phyloP scores from a whole-genome alignment of 1,140 invertebrate genomes.

The Zaprionus tsacasi region DNA sequence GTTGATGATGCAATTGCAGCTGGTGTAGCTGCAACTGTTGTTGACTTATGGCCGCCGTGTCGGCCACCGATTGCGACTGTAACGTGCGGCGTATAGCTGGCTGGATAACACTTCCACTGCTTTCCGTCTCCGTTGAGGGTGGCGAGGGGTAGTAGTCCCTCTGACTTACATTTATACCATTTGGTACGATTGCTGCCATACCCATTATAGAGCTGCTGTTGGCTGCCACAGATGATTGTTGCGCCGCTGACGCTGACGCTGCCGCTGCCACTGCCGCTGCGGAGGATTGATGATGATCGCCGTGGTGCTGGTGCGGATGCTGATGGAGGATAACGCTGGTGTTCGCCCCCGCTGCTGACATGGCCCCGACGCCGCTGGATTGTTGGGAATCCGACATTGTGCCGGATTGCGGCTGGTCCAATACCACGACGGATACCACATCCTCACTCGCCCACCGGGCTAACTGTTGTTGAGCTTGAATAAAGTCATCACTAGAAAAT shows the following conservation, averaged over 20 bases:
- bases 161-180: constrained; percentile 84
- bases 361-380: constrained; percentile 82
- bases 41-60: constrained; percentile 62
- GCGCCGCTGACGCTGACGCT: constrained; percentile 56
- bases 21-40: constrained; percentile 51
- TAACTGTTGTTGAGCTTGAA: constrained; percentile 96
- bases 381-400: constrained; percentile 83
- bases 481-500: constrained; percentile 97
- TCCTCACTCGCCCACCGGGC: constrained; percentile 96
- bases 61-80: constrained; percentile 58
- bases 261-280: constrained; percentile 64
- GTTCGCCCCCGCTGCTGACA: constrained; percentile 72
- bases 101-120: constrained; percentile 84
- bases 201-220: constrained; percentile 80
- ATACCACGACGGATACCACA: constrained; percentile 88
- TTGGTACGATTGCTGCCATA: constrained; percentile 76
- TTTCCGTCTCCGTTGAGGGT: constrained; percentile 84
- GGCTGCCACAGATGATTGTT: constrained; percentile 43
- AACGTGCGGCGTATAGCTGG: constrained; percentile 74
- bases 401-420: constrained; percentile 82
- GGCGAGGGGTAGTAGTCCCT: constrained; percentile 84
- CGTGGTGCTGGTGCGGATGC: constrained; percentile 84
- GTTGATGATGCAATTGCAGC: constrained; percentile 41
- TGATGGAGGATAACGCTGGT: constrained; percentile 72
- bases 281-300: constrained; percentile 83